phyloP scores from a whole-genome alignment of 2,113 vertebrate genomes.

The Pluvialis apricaria region DNA sequence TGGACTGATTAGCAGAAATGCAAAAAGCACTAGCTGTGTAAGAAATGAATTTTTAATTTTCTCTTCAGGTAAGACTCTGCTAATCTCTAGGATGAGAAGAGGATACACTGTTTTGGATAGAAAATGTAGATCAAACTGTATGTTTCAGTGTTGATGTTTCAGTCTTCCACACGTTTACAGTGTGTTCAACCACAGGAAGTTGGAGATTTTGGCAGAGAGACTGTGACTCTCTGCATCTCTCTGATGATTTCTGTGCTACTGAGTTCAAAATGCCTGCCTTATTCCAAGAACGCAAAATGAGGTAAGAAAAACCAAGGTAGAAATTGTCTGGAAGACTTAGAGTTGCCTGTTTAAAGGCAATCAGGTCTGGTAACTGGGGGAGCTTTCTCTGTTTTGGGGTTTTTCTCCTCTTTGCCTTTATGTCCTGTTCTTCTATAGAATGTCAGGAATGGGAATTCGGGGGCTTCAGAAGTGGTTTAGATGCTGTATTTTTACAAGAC shows the following conservation, averaged over 20 bases:
- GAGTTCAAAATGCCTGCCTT: background rate
- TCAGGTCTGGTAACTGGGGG: background rate
- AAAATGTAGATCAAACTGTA: background rate
- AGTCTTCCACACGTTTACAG: accelerated
- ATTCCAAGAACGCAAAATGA: background rate
- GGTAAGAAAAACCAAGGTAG: background rate
- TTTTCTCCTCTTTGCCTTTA: background rate
- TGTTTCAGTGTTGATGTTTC: background rate
- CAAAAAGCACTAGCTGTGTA: background rate
- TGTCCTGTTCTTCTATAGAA: background rate
- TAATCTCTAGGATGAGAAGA: background rate
- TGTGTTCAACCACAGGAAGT: background rate
- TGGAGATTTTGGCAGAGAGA: background rate
- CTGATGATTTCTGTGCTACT: background rate
- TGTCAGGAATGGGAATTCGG: background rate
- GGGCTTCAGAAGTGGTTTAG: background rate
- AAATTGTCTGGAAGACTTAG: background rate
- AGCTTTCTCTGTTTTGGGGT: background rate
- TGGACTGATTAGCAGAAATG: background rate
- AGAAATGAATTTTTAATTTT: background rate
- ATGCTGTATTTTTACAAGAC: background rate
- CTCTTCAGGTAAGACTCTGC: background rate
- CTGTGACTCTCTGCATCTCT: background rate
- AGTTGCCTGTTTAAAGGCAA: background rate
- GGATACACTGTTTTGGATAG: background rate